These are phyloP conservation scores for Cheilosia vernalis DNA, from an alignment of 2,888 invertebrate species.

Conservation along the genomic window DNA sequence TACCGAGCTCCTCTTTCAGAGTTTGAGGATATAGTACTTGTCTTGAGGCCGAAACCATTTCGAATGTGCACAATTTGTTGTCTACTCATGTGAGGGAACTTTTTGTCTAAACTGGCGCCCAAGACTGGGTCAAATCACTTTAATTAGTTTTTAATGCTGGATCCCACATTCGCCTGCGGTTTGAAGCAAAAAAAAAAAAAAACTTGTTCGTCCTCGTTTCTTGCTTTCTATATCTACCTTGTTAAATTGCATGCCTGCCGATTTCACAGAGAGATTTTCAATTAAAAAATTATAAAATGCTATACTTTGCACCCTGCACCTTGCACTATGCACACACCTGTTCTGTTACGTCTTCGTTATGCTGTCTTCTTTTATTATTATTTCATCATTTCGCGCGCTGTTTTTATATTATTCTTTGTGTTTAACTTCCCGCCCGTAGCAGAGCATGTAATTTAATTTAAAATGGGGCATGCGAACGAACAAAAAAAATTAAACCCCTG, in stretches of 20 bases:
- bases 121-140: neutral
- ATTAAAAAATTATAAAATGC: constrained; percentile 53
- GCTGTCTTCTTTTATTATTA: constrained; percentile 49
- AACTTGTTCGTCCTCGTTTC: constrained; percentile 15
- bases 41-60: too few species aligned
- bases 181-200: neutral
- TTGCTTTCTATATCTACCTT: constrained; percentile 36
- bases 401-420: constrained; percentile 5
- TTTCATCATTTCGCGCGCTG: constrained; percentile 55
- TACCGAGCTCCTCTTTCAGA: too few species aligned
- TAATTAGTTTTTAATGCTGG: neutral
- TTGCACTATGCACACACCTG: constrained; percentile 72
- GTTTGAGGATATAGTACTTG: too few species aligned
- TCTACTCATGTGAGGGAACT: neutral
- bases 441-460: constrained; percentile 64
- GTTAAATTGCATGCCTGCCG: constrained; percentile 66
- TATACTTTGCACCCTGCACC: constrained; percentile 58
- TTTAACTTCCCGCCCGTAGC: constrained; percentile 4
- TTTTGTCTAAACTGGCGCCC: constrained; percentile 20
- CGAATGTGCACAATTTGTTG: too few species aligned
- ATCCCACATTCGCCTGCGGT: constrained; percentile 8
- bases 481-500: constrained; percentile 31
- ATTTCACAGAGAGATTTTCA: constrained; percentile 58
- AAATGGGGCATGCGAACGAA: constrained; percentile 52
- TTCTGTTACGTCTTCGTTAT: constrained; percentile 48